Evolutionary conservation across 64 coral and sea anemone species (phyloP).

Genomic region (Orbicella faveolata): DNA sequence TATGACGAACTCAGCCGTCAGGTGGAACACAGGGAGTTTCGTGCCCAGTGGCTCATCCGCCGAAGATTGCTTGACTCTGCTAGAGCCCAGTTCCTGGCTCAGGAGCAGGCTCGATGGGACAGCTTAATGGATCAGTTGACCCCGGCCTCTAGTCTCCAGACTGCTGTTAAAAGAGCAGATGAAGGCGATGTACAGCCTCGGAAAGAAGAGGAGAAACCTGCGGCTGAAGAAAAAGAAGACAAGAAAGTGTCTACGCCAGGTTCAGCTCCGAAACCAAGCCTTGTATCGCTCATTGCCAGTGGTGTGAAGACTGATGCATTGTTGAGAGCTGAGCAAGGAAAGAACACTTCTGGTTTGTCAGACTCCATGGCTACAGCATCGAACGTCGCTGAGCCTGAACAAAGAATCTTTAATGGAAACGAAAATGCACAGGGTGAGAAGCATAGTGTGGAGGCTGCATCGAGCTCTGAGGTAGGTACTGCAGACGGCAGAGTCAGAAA

Average conservation of each 20-base stretch:
- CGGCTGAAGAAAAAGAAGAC: not conserved
- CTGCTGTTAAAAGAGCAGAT: not conserved
- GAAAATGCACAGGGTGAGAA: not conserved
- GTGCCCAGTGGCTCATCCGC: constrained; percentile 79
- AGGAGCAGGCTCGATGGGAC: constrained; percentile 71
- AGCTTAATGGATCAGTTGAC: constrained; percentile 34
- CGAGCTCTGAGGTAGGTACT: not conserved
- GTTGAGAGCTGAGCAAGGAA: constrained; percentile 22
- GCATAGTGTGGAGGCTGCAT: not conserved
- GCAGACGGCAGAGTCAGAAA: constrained; percentile 39
- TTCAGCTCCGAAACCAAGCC: constrained; percentile 45
- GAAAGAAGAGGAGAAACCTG: not conserved
- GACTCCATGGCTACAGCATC: not conserved
- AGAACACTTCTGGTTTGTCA: not conserved
- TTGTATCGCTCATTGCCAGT: constrained; percentile 87
- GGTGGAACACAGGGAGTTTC: constrained; percentile 67
- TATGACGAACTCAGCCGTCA: constrained; percentile 80
- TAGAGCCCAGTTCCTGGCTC: constrained; percentile 67
- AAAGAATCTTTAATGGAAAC: too few species aligned
- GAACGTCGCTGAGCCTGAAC: not conserved
- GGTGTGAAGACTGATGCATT: constrained; percentile 75
- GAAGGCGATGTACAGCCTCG: not conserved
- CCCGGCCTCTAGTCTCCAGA: constrained; percentile 1
- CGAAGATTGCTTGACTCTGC: constrained; percentile 47
- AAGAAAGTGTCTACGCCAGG: not conserved